A percentile compares a stretch with the other conserved stretches of the same genome.
Conservation (phyloP, 2,888 invertebrate species). For the Scelioninae gen. 2 region DNA sequence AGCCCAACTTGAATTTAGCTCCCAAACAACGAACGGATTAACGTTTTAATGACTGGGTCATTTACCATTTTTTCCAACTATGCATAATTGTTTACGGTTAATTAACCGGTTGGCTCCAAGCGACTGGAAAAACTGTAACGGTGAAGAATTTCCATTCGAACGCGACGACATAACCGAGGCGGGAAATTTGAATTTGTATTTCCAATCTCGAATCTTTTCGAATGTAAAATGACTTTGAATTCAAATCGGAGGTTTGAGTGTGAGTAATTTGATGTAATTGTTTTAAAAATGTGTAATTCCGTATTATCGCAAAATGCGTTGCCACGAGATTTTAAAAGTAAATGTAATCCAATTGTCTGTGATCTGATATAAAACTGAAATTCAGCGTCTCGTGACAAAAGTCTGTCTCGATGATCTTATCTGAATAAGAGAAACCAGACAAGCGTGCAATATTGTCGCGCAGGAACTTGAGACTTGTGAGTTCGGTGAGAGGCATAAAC, state of each 20-base stretch:
- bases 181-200: conserved; percentile 2
- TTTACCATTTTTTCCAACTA: too few species aligned
- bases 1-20: conserved; percentile 16
- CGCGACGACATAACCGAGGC: neutral
- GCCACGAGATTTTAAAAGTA: conserved; percentile 16
- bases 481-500: conserved; percentile 65
- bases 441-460: conserved; percentile 58
- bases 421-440: conserved; percentile 56
- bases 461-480: conserved; percentile 69
- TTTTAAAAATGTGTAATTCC: too few species aligned
- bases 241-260: too few species aligned
- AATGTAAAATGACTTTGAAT: too few species aligned
- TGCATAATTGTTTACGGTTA: too few species aligned
- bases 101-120: too few species aligned
- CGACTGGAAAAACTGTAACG: too few species aligned
- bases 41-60: too few species aligned
- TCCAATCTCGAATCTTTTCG: too few species aligned
- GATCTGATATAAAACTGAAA: conserved; percentile 48
- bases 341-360: conserved; percentile 35
- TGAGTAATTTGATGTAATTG: too few species aligned
- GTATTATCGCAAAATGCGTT: neutral
- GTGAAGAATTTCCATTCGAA: conserved; percentile 7
- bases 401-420: conserved; percentile 53
- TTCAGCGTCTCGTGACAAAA: conserved; percentile 40
- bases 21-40: neutral